phyloP scores from a whole-genome alignment of 1,140 invertebrate genomes.

The Drosophila ercepeae region DNA sequence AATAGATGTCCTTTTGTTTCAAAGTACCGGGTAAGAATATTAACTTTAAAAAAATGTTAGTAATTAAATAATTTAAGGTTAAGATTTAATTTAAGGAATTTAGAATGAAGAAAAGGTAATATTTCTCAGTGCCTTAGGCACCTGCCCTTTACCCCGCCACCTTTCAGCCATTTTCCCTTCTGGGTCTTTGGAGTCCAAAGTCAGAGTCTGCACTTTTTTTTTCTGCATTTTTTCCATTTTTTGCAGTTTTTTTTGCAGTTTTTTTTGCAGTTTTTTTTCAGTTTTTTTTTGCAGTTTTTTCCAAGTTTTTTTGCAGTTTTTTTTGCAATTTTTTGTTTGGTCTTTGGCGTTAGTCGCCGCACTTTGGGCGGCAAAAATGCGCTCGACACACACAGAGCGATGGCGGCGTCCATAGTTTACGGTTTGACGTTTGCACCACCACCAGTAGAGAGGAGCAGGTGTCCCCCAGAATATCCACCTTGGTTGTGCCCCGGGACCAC shows the following conservation, averaged over 20 bases:
- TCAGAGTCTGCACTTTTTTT: constrained; percentile 7
- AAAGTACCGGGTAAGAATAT: not conserved
- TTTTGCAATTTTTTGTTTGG: constrained; percentile 36
- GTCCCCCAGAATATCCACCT: not conserved
- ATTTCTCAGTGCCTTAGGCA: not conserved
- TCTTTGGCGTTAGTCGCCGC: constrained; percentile 69
- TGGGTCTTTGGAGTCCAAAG: not conserved
- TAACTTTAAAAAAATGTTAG: not conserved
- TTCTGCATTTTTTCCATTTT: constrained; percentile 2
- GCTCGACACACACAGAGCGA: constrained; percentile 55
- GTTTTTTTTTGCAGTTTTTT: constrained; percentile 6
- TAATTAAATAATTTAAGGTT: too few relatives aligned
- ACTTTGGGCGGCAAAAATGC: constrained; percentile 73
- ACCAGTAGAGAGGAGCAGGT: constrained; percentile 1
- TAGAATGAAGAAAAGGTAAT: not conserved
- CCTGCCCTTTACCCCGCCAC: not conserved
- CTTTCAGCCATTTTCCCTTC: not conserved
- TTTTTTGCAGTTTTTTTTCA: constrained; percentile 23
- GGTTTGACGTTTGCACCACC: constrained; percentile 49
- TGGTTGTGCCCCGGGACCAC: not conserved
- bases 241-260: constrained; percentile 39
- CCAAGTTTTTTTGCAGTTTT: too few relatives aligned
- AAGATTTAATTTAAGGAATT: too few relatives aligned
- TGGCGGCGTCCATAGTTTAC: constrained; percentile 62
- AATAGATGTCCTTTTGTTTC: too few relatives aligned